These are phyloP conservation scores for Agrochola macilenta DNA, from an alignment of 2,888 invertebrate genomes.

Conservation along the genomic window DNA sequence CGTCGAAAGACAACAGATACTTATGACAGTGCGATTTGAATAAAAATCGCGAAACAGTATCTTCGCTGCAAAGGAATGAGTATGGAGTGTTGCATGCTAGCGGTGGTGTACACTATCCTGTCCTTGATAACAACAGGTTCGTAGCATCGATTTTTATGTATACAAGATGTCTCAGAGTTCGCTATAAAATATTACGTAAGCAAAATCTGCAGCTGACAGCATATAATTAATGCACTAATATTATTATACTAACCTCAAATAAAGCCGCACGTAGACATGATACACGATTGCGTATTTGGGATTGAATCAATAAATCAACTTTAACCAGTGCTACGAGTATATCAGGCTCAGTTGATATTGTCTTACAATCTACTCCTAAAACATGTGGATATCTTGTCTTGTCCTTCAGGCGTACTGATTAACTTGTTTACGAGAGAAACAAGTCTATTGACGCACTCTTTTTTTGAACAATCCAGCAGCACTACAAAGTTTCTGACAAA, in stretches of 20 bases:
- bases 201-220: constrained; percentile 12
- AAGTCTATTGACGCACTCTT: background rate
- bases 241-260: constrained; percentile 20
- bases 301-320: constrained; percentile 14
- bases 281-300: constrained; percentile 18
- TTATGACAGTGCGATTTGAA: constrained; percentile 29
- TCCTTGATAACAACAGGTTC: constrained; percentile 81
- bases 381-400: background rate
- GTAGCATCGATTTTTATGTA: constrained; percentile 61
- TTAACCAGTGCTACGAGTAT: background rate
- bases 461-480: no score
- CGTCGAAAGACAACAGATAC: constrained; percentile 9
- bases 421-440: background rate
- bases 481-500: background rate
- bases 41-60: constrained; percentile 11
- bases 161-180: constrained; percentile 1
- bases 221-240: constrained; percentile 15
- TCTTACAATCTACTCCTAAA: background rate
- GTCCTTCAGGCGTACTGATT: constrained; percentile 2
- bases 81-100: constrained; percentile 78
- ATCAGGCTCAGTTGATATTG: constrained; percentile 6
- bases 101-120: constrained; percentile 74
- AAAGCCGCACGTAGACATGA: background rate
- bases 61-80: constrained; percentile 31
- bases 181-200: constrained; percentile 14